Evolutionary conservation across 92 coral and sea anemone genomes (phyloP), one percentile per base, ranked within the genome.

Genomic region (Actinernus sp.): DNA sequence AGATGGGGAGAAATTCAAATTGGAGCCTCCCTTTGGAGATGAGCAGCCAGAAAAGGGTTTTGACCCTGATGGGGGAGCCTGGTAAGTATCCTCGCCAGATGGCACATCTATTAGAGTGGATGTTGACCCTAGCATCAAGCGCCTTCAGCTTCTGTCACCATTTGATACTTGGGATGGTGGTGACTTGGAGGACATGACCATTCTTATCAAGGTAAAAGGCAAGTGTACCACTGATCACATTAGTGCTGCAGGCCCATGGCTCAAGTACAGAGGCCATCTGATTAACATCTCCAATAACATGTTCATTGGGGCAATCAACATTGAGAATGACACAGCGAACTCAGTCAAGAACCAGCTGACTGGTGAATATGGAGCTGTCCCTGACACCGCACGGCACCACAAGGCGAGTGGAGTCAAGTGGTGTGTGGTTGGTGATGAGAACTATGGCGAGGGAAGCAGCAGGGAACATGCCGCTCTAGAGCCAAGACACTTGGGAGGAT

Each of bases 241-340:
- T 80, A 93, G 98, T 71, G 96, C 96, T 56, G 98, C 98, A 53
- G 98, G 98, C 1, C 98, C 98, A 13, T 93, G 98, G 98, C 77
- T 93, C 49, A 93, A 93, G 76, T 93, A 93, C 68, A 81, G 98
- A 70, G 98, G 98, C 2, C 98, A 93, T 52, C 48, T 93, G 76
- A 97, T 90, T 71, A 93, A 93, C 64, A 93, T 93, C 26, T 93
- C 98, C 13, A 93, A 93, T 83, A 93, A 93, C 83, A 86, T 93
- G 98, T 93, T 93, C 53, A 93, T 93, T 78, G 98, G 97, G 38
- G 98, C 98, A 30, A 71, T 93, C 63, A 93, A 90, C 66, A 85
- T 84, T 53, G 97, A 93, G 80, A 93, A 93, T 61, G 97, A 85
- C 13, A 84, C 84, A 69, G 92, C 88, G 2, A 93, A 93, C 63